phyloP scores from a whole-genome alignment of 1,140 invertebrate genomes.

The Macrocentrus cingulum region DNA sequence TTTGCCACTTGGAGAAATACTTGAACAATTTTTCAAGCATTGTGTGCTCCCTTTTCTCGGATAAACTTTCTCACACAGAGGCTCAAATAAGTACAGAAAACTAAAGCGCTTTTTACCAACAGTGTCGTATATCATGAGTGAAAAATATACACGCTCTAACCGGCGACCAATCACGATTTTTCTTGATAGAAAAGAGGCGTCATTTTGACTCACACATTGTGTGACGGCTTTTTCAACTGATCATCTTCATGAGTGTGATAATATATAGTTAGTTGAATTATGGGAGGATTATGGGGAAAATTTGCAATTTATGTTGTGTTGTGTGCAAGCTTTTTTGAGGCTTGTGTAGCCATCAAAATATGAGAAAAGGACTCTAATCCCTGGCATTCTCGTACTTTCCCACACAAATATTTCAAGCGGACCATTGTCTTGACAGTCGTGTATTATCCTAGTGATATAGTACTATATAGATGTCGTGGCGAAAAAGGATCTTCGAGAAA shows the following conservation, averaged over 20 bases:
- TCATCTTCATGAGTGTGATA: no score
- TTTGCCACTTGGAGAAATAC: background rate
- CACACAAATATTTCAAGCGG: slow-evolving; percentile 41
- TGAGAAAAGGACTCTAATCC: slow-evolving; percentile 30
- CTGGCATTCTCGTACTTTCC: slow-evolving; percentile 34
- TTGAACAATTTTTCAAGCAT: slow-evolving; percentile 24
- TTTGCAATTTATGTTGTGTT: slow-evolving; percentile 2
- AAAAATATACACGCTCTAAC: slow-evolving; percentile 34
- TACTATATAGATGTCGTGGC: background rate
- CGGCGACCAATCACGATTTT: slow-evolving; percentile 40
- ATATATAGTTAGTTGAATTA: no score
- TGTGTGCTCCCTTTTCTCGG: slow-evolving; percentile 20
- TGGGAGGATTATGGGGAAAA: no score
- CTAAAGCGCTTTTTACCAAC: slow-evolving; percentile 41
- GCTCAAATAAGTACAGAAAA: slow-evolving; percentile 34
- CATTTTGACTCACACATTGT: no score
- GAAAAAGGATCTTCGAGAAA: slow-evolving; percentile 18
- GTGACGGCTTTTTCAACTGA: no score
- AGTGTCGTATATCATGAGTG: slow-evolving; percentile 45
- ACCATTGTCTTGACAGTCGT: slow-evolving; percentile 28
- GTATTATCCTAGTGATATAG: slow-evolving; percentile 37
- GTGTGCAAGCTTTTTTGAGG: background rate
- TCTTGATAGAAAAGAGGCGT: no score
- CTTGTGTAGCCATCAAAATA: background rate
- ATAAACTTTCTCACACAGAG: slow-evolving; percentile 1